Evolutionary conservation across 35 echinoderm and acorn worm genomes (phyloP).

Genomic region (Holothuria glaberrima): DNA sequence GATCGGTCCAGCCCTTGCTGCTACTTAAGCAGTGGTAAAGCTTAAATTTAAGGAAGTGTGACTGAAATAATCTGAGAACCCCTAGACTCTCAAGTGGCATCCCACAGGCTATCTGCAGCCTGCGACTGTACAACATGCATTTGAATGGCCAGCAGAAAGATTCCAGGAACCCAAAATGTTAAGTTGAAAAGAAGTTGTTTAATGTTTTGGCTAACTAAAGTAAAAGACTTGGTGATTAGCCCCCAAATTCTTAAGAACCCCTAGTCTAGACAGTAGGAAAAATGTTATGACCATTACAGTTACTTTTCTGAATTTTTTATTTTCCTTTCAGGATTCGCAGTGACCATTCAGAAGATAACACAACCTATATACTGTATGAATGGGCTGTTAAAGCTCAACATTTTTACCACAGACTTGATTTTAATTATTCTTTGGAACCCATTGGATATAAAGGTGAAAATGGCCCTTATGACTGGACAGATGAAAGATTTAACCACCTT

Average conservation of each 20-base stretch:
- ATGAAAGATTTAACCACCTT: constrained; percentile 73
- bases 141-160: too few species aligned
- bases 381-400: constrained; percentile 61
- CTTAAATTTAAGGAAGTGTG: too few species aligned
- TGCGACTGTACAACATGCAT: too few species aligned
- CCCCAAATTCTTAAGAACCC: not conserved
- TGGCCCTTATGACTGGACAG: constrained; percentile 85
- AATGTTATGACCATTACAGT: not conserved
- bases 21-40: too few species aligned
- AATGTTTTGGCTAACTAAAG: not conserved
- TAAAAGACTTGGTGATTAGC: not conserved
- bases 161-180: too few species aligned
- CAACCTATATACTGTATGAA: constrained; percentile 74
- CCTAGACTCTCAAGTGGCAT: too few species aligned
- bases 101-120: too few species aligned
- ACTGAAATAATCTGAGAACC: too few species aligned
- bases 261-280: not conserved
- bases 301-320: not conserved
- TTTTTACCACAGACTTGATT: constrained; percentile 80
- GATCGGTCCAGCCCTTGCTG: too few species aligned
- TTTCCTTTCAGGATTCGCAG: constrained; percentile 74
- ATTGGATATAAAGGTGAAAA: constrained; percentile 55
- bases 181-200: too few species aligned
- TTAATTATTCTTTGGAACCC: constrained; percentile 62
- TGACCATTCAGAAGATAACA: constrained; percentile 90